phyloP scores from a whole-genome alignment of 1,140 invertebrate genomes.

The Aphelenchoides avenae region DNA sequence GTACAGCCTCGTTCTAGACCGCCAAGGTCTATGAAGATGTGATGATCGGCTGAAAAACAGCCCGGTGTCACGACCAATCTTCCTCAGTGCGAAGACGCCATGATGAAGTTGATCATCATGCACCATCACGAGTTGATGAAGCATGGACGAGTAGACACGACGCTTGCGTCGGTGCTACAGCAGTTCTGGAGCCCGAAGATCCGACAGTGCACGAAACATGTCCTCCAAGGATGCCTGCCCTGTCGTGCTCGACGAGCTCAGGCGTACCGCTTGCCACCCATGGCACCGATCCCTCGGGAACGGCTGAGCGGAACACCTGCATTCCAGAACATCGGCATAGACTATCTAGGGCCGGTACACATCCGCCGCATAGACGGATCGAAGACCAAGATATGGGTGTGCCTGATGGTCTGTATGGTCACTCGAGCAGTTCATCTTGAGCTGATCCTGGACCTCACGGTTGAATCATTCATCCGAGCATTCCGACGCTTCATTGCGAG shows the following conservation, averaged over 20 bases:
- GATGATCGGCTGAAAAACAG: too few relatives aligned
- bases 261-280: constrained; percentile 5
- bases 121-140: constrained; percentile 5
- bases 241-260: constrained; percentile 8
- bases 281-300: constrained; percentile 6
- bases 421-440: constrained; percentile 25
- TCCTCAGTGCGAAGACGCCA: not conserved
- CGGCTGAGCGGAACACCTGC: not conserved
- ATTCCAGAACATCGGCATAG: constrained; percentile 14
- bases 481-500: constrained; percentile 11
- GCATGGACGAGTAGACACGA: constrained; percentile 7
- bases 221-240: not conserved
- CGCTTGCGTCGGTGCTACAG: constrained; percentile 6
- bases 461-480: constrained; percentile 10
- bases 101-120: constrained; percentile 5
- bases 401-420: constrained; percentile 8
- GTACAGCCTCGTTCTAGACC: not conserved
- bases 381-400: constrained; percentile 12
- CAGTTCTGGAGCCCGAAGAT: constrained; percentile 13
- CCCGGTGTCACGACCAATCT: constrained; percentile 3
- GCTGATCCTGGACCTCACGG: constrained; percentile 5
- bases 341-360: constrained; percentile 10
- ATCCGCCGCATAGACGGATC: not conserved
- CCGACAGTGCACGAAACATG: constrained; percentile 1
- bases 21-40: too few relatives aligned